These are phyloP conservation scores for Antrozous pallidus DNA, from an alignment of 2,797 vertebrate species.

Conservation along the genomic window DNA sequence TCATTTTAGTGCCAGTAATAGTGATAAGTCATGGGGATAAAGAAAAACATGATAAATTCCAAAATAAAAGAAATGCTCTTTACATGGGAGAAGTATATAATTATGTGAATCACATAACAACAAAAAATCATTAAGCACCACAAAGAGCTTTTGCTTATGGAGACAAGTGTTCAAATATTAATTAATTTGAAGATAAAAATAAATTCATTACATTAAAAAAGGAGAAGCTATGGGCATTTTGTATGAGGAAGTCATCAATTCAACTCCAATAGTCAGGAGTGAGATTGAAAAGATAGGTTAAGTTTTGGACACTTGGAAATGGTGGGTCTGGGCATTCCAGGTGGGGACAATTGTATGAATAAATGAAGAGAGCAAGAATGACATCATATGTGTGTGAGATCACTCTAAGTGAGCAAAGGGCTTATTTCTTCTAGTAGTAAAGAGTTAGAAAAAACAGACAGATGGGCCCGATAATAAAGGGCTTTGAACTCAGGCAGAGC, in stretches of 20 bases:
- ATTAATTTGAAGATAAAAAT: background rate
- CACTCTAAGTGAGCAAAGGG: background rate
- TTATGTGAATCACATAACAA: background rate
- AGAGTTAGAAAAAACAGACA: background rate
- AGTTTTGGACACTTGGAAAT: background rate
- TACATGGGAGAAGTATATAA: background rate
- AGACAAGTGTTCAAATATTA: background rate
- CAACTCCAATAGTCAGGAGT: background rate
- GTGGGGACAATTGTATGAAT: background rate
- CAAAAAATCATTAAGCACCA: background rate
- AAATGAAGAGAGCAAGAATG: background rate
- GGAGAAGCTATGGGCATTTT: background rate
- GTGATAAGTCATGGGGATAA: background rate
- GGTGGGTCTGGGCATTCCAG: background rate
- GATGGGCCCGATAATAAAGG: background rate
- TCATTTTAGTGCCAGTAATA: background rate
- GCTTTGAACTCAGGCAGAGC: background rate
- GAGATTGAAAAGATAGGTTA: background rate
- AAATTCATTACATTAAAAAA: background rate
- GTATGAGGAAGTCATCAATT: background rate
- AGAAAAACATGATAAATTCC: background rate
- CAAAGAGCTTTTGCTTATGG: background rate
- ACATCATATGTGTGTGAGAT: fast-evolving
- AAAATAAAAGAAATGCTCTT: background rate
- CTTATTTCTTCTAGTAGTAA: background rate